These are phyloP conservation scores for Megalops cyprinoides DNA, from an alignment of 2,797 vertebrate genomes.

Conservation along the genomic window DNA sequence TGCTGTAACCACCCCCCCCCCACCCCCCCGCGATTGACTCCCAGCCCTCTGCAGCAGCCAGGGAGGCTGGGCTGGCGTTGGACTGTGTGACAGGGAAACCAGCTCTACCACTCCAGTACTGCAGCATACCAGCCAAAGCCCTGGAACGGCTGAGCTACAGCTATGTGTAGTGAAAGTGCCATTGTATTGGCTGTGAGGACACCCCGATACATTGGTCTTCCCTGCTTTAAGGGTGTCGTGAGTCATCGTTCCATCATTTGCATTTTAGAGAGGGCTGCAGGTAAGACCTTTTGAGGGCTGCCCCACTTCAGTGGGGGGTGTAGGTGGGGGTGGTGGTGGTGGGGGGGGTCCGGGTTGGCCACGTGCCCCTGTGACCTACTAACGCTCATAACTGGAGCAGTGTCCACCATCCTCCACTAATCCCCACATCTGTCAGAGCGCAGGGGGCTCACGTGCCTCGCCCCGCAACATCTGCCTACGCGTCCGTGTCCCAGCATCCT, in stretches of 20 bases:
- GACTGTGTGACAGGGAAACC: neutral
- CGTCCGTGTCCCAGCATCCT: slow-evolving; percentile 9
- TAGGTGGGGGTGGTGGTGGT: too few species aligned
- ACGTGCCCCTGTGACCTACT: neutral
- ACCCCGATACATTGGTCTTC: neutral
- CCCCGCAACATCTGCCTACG: slow-evolving; percentile 2
- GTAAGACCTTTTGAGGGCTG: neutral
- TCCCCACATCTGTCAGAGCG: slow-evolving; percentile 6
- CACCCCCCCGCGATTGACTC: neutral
- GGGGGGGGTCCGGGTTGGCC: neutral
- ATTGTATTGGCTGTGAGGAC: neutral
- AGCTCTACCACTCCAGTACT: neutral
- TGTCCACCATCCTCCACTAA: neutral
- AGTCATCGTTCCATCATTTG: too few species aligned
- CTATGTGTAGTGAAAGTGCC: neutral
- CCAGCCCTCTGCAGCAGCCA: neutral
- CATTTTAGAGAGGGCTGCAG: neutral
- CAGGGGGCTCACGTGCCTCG: neutral
- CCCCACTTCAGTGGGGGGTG: neutral
- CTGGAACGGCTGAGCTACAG: neutral
- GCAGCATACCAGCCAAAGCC: slow-evolving; percentile 1
- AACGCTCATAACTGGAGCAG: neutral
- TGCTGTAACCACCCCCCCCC: neutral
- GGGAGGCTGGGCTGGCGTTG: neutral
- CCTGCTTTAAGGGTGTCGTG: too few species aligned